A percentile compares a stretch with the other conserved stretches of the same genome.
Conservation (phyloP, 2,888 invertebrate species). For the Lymantria dispar region DNA sequence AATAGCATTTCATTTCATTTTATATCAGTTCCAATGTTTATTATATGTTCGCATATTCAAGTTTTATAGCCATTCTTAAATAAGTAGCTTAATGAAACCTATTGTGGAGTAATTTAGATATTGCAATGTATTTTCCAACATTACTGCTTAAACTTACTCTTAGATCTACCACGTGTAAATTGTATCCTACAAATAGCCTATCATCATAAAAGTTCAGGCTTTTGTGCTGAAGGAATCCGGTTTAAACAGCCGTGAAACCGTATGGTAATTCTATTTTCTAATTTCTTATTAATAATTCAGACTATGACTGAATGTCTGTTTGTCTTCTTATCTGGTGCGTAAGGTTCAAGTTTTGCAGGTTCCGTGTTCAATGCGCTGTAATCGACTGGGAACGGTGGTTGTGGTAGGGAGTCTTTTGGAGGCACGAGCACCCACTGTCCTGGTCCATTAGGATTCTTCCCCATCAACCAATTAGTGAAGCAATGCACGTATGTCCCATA, state of each 20-base stretch:
- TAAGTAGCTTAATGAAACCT: no score
- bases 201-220: neutral
- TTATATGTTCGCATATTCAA: no score
- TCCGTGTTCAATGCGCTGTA: constrained; percentile 88
- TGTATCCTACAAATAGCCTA: neutral
- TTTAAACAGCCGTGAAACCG: no score
- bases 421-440: constrained; percentile 88
- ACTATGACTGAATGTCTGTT: constrained; percentile 88
- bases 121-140: no score
- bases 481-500: constrained; percentile 87
- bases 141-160: neutral
- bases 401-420: constrained; percentile 76
- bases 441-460: constrained; percentile 88
- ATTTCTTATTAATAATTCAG: constrained; percentile 35
- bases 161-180: neutral
- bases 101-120: no score
- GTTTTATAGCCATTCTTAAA: no score
- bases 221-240: neutral
- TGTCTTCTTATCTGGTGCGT: constrained; percentile 85
- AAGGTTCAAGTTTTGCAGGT: constrained; percentile 86
- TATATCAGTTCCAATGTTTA: no score
- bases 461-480: constrained; percentile 89
- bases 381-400: constrained; percentile 87
- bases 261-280: neutral
- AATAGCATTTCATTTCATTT: no score